Base-by-base conservation (phyloP, 2,888 invertebrate genomes). In the Tetragnatha montana region DNA sequence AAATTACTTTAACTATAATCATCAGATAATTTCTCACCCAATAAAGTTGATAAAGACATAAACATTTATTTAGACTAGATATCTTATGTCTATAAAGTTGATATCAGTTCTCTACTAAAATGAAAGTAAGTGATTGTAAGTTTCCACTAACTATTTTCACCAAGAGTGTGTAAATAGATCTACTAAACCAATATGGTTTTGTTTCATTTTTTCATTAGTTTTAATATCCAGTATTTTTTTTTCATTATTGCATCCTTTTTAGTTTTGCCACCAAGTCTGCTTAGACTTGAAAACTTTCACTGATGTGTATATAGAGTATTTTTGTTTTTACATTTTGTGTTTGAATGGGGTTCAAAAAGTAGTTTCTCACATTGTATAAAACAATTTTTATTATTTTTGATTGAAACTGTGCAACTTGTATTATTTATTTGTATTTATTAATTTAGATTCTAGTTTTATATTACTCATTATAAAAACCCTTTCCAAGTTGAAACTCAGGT, bases 361-460 rank as follows among this genome's bases (percentile, higher is more conserved):
- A 17, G 17, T 60, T 60, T 60, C 60, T 60, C 10, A 10, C 60
- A 60, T 60, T 60, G 60, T 60, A 60, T 17, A 60, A 60, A 60
- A 60, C 10, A 60, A 60, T 17, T 60, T 60, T 60, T 60, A 60
- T 60, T 60, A 17, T 10, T 60, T 60, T 60, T 60, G 4, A 60
- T 10, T 17, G 12, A 60, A 60, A 60, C 60, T 10, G 10, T 17
- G 60, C 17, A 12, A 60, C 12, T 4, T 60, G 60, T 60, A 60
- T 60, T 60, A 60, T 60, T 60, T 60, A 60, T 60, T 60, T 60
- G 60, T 60, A 60, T 60, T 60, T 60, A 60, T 60, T 60, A 60
- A 60, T 60, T 60, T 60, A 60, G 60, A 60, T 60, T 60, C 60
- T 60, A 60, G 60, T 60, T 60, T 60, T 60, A 60, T 60, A 17